phyloP scores from a whole-genome alignment of 2,888 invertebrate genomes.

The Cerceris rybyensis region DNA sequence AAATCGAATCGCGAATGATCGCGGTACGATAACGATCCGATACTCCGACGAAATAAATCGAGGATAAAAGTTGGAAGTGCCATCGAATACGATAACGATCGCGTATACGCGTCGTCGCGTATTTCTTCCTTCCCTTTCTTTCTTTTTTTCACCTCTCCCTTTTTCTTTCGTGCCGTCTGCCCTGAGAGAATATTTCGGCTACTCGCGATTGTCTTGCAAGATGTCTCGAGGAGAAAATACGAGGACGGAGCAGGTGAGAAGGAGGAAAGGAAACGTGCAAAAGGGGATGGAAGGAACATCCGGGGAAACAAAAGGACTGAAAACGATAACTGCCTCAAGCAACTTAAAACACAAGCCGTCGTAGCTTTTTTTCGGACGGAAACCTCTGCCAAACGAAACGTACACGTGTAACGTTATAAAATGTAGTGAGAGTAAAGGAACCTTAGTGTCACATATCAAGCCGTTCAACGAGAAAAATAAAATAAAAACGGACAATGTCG shows the following conservation, averaged over 20 bases:
- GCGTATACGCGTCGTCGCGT: not conserved
- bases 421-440: constrained; percentile 67
- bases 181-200: constrained; percentile 24
- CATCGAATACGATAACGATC: not conserved
- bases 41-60: not conserved
- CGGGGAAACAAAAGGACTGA: constrained; percentile 50
- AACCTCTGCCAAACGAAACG: constrained; percentile 72
- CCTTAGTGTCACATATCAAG: constrained; percentile 76
- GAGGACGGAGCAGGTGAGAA: constrained; percentile 29
- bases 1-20: constrained; percentile 11
- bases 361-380: constrained; percentile 42
- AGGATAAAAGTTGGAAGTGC: not conserved
- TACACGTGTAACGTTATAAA: constrained; percentile 72
- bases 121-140: not conserved
- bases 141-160: not conserved
- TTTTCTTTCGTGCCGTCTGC: not conserved
- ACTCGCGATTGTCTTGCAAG: constrained; percentile 31
- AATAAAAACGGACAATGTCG: constrained; percentile 60
- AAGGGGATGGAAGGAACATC: not conserved
- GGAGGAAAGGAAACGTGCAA: constrained; percentile 4
- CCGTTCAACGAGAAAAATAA: constrained; percentile 46
- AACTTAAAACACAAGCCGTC: constrained; percentile 61
- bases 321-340: constrained; percentile 73
- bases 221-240: constrained; percentile 1
- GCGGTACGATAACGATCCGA: constrained; percentile 9